A percentile compares a stretch with the other conserved stretches of the same genome.
These are phyloP conservation scores for Beris chalybata DNA, from an alignment of 2,888 invertebrate genomes.

Conservation along the genomic window DNA sequence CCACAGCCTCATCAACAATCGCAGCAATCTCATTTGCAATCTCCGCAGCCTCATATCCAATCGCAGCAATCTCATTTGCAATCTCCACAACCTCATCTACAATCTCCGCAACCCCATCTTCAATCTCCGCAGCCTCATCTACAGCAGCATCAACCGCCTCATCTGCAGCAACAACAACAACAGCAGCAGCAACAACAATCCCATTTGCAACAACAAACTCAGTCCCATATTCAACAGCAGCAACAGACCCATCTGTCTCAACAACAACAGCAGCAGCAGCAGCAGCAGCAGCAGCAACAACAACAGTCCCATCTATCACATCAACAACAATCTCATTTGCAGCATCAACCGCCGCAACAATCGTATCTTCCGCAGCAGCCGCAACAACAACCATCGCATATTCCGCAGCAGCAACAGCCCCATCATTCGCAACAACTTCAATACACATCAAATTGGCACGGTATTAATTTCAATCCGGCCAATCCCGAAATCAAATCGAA, in stretches of 20 bases:
- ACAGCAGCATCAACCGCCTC: constrained; percentile 36
- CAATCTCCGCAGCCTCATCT: constrained; percentile 39
- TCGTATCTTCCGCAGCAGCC: not conserved
- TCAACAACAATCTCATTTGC: constrained; percentile 41
- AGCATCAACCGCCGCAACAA: not conserved
- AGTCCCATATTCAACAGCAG: constrained; percentile 40
- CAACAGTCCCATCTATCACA: constrained; percentile 38
- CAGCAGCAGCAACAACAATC: constrained; percentile 36
- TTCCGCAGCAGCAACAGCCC: constrained; percentile 6
- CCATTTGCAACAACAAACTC: constrained; percentile 45
- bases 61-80: constrained; percentile 48
- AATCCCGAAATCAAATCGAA: not conserved
- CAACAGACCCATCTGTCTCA: constrained; percentile 35
- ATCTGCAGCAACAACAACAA: constrained; percentile 35
- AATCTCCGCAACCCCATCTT: constrained; percentile 34
- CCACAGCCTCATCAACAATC: constrained; percentile 39
- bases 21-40: constrained; percentile 45
- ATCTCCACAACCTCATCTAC: constrained; percentile 43
- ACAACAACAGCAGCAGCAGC: constrained; percentile 42
- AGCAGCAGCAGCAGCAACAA: constrained; percentile 22
- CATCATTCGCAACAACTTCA: constrained; percentile 18
- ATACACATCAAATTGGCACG: constrained; percentile 18
- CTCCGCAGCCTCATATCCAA: constrained; percentile 49
- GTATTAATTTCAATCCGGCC: constrained; percentile 41
- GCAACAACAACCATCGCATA: not conserved